phyloP scores from a whole-genome alignment of 2,113 vertebrate genomes.

The Pheucticus melanocephalus region DNA sequence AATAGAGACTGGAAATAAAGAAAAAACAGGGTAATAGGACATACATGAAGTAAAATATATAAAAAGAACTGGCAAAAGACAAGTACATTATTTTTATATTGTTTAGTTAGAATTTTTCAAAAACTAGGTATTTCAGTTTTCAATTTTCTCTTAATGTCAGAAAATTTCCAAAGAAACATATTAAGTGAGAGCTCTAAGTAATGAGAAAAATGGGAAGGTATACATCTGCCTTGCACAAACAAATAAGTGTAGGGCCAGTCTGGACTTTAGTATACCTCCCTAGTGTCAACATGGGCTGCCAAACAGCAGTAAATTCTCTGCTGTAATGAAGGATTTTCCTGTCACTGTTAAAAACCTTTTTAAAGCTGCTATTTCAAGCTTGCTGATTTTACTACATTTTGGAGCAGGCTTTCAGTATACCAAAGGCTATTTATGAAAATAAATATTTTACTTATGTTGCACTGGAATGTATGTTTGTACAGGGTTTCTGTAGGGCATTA shows the following conservation, averaged over 20 bases:
- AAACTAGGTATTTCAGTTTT: not conserved
- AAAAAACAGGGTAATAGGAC: not conserved
- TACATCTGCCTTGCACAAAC: not conserved
- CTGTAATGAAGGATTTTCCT: not conserved
- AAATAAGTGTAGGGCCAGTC: not conserved
- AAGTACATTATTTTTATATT: not conserved
- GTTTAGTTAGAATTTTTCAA: not conserved
- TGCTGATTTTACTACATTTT: not conserved
- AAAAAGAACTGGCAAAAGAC: not conserved
- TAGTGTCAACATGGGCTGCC: not conserved
- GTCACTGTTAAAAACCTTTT: not conserved
- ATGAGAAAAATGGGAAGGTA: not conserved
- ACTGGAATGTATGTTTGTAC: not conserved
- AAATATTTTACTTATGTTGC: fast-evolving
- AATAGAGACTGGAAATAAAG: not conserved
- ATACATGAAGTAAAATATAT: not conserved
- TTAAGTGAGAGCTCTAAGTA: not conserved
- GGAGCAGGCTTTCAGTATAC: not conserved
- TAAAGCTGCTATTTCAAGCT: not conserved
- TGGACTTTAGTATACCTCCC: not conserved
- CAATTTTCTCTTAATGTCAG: not conserved
- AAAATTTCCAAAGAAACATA: not conserved
- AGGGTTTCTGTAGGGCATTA: not conserved
- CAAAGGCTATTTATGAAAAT: not conserved
- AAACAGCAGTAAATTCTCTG: not conserved